These are phyloP conservation scores for Procavia capensis DNA, from an alignment of 2,113 vertebrate species.

Conservation along the genomic window DNA sequence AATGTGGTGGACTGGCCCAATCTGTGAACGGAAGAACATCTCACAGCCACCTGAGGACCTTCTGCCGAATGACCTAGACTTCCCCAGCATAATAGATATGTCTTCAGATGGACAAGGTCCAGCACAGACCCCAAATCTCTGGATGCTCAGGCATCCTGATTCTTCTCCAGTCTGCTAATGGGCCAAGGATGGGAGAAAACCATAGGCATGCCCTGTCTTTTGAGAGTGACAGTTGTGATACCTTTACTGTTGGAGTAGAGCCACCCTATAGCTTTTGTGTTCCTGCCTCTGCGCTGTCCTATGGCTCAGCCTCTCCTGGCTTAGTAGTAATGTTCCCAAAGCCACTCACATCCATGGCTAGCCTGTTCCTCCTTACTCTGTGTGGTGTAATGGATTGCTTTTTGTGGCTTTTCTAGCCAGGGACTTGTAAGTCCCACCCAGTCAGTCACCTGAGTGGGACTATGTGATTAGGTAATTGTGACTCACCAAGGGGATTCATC, in stretches of 20 bases:
- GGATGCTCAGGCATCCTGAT: neutral
- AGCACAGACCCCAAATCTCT: neutral
- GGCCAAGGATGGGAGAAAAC: neutral
- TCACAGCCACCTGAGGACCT: neutral
- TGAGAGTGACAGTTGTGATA: neutral
- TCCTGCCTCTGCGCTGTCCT: neutral
- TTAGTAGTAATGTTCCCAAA: neutral
- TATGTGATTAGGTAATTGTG: too few relatives aligned
- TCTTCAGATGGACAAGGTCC: too few relatives aligned
- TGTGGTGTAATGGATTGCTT: neutral
- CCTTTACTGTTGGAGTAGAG: neutral
- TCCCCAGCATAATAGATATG: neutral
- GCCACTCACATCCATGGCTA: neutral
- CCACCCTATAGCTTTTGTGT: neutral
- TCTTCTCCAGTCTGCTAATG: neutral
- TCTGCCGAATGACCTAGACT: neutral
- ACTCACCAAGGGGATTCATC: too few relatives aligned
- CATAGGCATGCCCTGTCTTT: neutral
- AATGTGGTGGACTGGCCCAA: neutral
- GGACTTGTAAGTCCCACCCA: too few relatives aligned
- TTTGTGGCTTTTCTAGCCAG: too few relatives aligned
- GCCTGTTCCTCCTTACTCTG: neutral
- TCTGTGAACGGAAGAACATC: neutral
- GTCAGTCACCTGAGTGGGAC: too few relatives aligned
- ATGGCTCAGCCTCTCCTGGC: neutral